Percentiles rank a stretch among this genome's conserved stretches.
Conservation (phyloP, 1,140 invertebrate genomes). For the Pomacea maculata region DNA sequence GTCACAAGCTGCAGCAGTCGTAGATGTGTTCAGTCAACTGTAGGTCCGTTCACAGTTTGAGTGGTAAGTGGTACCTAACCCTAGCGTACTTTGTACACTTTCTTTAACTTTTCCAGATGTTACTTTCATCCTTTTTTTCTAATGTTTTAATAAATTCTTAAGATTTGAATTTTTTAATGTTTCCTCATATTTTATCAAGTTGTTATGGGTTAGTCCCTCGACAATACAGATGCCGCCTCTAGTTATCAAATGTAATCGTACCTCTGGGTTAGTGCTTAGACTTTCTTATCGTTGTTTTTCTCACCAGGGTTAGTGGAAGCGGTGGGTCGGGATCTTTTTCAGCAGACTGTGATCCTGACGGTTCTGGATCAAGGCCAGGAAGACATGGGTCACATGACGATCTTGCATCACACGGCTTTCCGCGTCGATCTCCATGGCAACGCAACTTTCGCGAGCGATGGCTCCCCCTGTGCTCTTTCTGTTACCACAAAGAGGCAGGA, state of each 20-base stretch:
- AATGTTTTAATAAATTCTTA: too few species aligned
- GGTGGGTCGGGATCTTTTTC: slow-evolving; percentile 46
- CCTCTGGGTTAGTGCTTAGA: neutral
- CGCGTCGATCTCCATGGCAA: neutral
- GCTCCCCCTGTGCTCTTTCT: neutral
- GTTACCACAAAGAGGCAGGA: neutral
- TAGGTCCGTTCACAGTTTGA: too few species aligned
- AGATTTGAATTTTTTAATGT: too few species aligned
- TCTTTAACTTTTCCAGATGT: too few species aligned
- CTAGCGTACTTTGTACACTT: too few species aligned
- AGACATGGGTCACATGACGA: slow-evolving; percentile 2
- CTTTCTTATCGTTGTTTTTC: neutral
- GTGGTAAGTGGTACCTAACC: too few species aligned
- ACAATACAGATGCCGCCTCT: neutral
- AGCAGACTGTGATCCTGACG: slow-evolving; percentile 36
- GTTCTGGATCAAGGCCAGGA: slow-evolving; percentile 2
- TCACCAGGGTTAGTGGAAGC: slow-evolving; percentile 42
- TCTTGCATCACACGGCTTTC: slow-evolving; percentile 14
- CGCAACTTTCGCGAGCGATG: too few species aligned
- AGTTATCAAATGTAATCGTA: neutral
- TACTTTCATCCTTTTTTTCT: too few species aligned
- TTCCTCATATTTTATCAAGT: too few species aligned
- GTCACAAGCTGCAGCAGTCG: too few species aligned
- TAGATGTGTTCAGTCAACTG: too few species aligned
- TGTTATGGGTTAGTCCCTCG: too few species aligned